These are phyloP conservation scores for Brachylomia viminalis DNA, from an alignment of 2,888 invertebrate genomes.

Conservation along the genomic window DNA sequence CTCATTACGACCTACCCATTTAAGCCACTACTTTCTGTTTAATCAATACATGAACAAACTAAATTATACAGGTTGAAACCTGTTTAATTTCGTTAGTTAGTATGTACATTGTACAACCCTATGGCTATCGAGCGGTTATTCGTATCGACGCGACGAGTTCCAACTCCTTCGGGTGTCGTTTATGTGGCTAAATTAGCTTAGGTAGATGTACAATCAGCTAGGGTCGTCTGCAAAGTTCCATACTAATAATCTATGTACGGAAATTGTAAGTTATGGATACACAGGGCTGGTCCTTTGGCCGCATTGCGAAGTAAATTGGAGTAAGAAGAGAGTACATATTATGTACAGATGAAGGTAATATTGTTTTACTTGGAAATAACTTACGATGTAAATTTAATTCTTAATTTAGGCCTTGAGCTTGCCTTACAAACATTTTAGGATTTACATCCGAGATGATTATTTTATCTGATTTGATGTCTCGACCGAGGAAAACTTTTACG, in stretches of 20 bases:
- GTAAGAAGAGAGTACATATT: background rate
- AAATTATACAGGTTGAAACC: too few relatives aligned
- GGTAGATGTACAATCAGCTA: constrained; percentile 41
- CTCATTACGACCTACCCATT: background rate
- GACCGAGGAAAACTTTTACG: background rate
- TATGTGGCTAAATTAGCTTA: constrained; percentile 58
- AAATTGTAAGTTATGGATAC: constrained; percentile 55
- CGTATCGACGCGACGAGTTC: constrained; percentile 59
- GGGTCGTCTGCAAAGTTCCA: constrained; percentile 58
- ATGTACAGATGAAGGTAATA: background rate
- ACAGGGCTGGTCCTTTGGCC: constrained; percentile 23
- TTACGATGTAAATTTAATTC: background rate
- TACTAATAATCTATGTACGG: constrained; percentile 51
- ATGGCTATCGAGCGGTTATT: constrained; percentile 3
- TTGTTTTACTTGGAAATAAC: background rate
- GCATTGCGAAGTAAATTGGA: background rate
- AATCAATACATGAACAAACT: background rate
- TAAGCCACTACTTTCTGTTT: background rate
- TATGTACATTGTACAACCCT: too few relatives aligned
- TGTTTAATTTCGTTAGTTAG: too few relatives aligned
- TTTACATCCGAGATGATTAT: background rate
- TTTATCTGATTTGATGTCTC: background rate
- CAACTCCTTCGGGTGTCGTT: constrained; percentile 63
- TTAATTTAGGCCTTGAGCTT: background rate
- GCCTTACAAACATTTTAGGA: background rate